Percentiles rank a stretch among this genome's conserved stretches.
phyloP scores from a whole-genome alignment of 2,113 vertebrate genomes.

The Gymnogyps californianus region DNA sequence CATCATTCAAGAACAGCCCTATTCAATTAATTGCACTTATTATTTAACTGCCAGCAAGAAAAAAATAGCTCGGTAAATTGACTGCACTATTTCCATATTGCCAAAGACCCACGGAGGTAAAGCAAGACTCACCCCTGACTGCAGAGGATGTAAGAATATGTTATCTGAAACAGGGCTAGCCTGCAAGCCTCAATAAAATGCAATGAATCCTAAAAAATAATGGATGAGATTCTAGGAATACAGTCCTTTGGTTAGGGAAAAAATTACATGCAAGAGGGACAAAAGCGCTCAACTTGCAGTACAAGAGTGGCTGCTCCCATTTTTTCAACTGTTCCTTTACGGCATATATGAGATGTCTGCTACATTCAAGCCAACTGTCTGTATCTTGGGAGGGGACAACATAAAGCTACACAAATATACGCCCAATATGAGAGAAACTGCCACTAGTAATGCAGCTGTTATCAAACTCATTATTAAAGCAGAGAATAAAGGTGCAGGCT shows the following conservation, averaged over 20 bases:
- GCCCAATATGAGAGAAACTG: not conserved
- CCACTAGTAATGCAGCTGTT: not conserved
- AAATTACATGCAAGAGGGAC: not conserved
- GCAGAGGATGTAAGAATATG: not conserved
- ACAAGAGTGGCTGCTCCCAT: not conserved
- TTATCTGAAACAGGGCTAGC: not conserved
- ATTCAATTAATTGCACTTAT: not conserved
- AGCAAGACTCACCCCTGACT: not conserved
- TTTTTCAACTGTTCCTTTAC: not conserved
- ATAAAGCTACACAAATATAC: not conserved
- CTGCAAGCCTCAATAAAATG: not conserved
- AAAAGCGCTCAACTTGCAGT: not conserved
- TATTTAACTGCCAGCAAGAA: not conserved
- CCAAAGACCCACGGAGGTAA: not conserved
- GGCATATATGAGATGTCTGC: not conserved
- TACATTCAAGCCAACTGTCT: not conserved
- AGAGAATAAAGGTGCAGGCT: not conserved
- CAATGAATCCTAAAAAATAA: not conserved
- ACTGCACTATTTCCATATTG: not conserved
- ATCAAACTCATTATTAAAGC: not conserved
- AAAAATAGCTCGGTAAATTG: not conserved
- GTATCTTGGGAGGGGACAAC: not conserved
- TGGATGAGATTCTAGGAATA: not conserved
- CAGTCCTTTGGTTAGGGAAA: not conserved
- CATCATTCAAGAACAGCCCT: not conserved